Evolutionary conservation across 2,113 vertebrate genomes (phyloP).

Genomic region (Aramus guarauna): DNA sequence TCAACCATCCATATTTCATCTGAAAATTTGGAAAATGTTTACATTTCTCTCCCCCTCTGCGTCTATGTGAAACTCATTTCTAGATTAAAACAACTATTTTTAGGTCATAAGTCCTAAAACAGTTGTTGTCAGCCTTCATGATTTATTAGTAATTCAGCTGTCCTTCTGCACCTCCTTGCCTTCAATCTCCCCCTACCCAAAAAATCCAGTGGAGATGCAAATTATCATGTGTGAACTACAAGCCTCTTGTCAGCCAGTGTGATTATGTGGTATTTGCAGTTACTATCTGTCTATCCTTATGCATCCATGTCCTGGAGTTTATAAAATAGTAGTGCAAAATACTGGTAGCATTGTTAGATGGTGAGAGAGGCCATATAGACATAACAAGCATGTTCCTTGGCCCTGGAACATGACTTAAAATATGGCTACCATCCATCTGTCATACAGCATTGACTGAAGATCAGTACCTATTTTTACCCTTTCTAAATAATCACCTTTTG

Average conservation of each 20-base stretch:
- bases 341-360: background rate
- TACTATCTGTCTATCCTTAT: background rate
- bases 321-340: background rate
- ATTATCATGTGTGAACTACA: background rate
- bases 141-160: background rate
- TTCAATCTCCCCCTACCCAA: background rate
- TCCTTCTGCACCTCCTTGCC: background rate
- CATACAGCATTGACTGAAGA: background rate
- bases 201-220: background rate
- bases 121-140: background rate
- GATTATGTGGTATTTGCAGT: background rate
- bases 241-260: background rate
- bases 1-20: background rate
- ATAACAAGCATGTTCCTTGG: background rate
- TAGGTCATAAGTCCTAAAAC: background rate
- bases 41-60: background rate
- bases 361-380: background rate
- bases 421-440: background rate
- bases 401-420: background rate
- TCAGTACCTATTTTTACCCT: background rate
- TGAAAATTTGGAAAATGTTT: background rate
- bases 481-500: background rate
- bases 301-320: background rate
- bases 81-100: background rate
- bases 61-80: background rate